These are phyloP conservation scores for Felis chaus DNA, from an alignment of 2,113 vertebrate species.

Conservation along the genomic window DNA sequence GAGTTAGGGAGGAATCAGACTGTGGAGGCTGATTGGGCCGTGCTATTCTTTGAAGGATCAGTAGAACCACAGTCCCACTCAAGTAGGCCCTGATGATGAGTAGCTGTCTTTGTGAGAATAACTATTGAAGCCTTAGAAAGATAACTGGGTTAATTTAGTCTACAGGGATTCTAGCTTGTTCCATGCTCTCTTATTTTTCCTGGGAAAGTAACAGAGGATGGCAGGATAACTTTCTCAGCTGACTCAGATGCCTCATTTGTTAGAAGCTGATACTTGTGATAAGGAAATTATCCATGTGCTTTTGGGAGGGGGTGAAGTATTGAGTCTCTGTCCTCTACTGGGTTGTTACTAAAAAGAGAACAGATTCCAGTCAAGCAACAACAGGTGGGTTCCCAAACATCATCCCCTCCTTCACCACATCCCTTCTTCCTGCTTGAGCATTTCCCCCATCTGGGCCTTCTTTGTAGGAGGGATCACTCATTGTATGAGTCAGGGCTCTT, in stretches of 20 bases:
- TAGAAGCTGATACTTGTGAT: neutral
- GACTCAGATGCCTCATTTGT: neutral
- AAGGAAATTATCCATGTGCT: neutral
- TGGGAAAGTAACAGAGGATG: neutral
- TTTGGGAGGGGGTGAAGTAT: neutral
- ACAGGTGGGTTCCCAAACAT: neutral
- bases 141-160: neutral
- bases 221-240: neutral
- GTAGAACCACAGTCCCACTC: neutral
- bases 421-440: neutral
- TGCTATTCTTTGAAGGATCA: neutral
- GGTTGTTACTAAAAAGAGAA: constrained; percentile 14
- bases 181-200: neutral
- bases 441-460: neutral
- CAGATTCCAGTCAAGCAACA: neutral
- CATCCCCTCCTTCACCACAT: neutral
- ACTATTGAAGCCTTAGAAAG: neutral
- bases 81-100: neutral
- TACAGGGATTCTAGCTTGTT: neutral
- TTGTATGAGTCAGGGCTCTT: neutral
- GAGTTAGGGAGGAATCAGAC: neutral
- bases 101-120: neutral
- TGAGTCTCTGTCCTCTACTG: neutral
- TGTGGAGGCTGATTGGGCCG: too few relatives aligned
- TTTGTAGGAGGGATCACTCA: neutral